Evolutionary conservation across 2,113 vertebrate species (phyloP).

Genomic region (Gymnorhina tibicen): DNA sequence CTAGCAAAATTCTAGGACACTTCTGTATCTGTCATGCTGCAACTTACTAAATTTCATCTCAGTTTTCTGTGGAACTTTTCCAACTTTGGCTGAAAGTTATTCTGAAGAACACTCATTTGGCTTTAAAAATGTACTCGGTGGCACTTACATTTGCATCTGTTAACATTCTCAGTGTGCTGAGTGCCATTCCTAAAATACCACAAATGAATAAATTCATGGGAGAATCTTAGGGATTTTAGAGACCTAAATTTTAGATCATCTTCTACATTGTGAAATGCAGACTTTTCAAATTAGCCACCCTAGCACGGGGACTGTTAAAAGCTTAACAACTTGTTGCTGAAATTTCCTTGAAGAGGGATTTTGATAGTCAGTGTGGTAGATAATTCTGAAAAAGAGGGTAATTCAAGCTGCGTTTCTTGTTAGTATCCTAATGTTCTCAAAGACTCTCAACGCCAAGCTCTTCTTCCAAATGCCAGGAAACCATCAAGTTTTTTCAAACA

Average conservation of each 20-base stretch:
- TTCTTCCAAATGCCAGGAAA: background rate
- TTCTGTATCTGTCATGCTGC: background rate
- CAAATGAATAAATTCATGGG: background rate
- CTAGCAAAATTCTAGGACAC: slow-evolving; percentile 1
- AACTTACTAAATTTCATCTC: background rate
- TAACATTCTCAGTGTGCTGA: background rate
- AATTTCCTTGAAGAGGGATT: background rate
- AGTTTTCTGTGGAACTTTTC: slow-evolving; percentile 24
- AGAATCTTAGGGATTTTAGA: background rate
- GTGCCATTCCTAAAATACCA: slow-evolving; percentile 11
- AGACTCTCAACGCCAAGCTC: background rate
- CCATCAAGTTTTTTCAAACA: background rate
- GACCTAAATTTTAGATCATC: background rate
- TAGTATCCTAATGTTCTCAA: background rate
- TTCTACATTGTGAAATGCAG: background rate
- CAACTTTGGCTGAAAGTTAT: background rate
- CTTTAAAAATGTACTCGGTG: background rate
- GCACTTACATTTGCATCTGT: slow-evolving; percentile 14
- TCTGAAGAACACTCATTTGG: background rate
- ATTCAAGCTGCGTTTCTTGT: background rate
- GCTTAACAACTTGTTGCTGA: background rate
- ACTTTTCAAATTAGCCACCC: background rate
- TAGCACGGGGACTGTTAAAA: background rate
- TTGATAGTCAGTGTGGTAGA: background rate
- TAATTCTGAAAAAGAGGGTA: background rate